Percentiles rank a stretch among this genome's conserved stretches.
These are phyloP conservation scores for Osmoderma eremita DNA, from an alignment of 2,888 invertebrate species.

Conservation along the genomic window DNA sequence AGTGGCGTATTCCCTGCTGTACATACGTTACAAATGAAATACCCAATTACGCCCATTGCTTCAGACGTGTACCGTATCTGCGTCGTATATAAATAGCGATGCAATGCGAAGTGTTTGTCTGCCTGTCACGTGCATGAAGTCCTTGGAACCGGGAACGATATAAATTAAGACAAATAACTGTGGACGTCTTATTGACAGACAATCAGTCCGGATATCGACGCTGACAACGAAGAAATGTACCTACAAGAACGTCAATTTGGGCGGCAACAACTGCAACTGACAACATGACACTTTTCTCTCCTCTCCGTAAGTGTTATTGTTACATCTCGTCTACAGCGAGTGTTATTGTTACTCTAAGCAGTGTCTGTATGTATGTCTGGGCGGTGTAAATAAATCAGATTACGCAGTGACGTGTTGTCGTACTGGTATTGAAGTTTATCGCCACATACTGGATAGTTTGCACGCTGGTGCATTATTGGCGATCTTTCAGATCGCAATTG, in stretches of 20 bases:
- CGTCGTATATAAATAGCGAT: not conserved
- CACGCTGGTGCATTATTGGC: too few species aligned
- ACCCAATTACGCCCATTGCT: not conserved
- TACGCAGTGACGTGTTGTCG: too few species aligned
- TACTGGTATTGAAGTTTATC: too few species aligned
- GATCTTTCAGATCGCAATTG: too few species aligned
- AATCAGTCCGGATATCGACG: conserved; percentile 1
- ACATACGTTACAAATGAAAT: not conserved
- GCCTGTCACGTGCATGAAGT: not conserved
- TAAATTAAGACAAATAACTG: conserved; percentile 10
- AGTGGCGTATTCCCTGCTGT: too few species aligned
- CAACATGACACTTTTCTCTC: not conserved
- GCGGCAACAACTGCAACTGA: not conserved
- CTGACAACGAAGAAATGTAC: not conserved
- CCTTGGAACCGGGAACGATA: not conserved
- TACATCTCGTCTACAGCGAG: too few species aligned
- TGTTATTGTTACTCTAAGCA: too few species aligned
- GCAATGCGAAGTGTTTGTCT: conserved; percentile 2
- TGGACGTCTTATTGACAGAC: conserved; percentile 5
- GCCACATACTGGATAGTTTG: too few species aligned
- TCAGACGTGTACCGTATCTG: not conserved
- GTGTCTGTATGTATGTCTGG: too few species aligned
- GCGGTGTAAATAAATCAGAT: too few species aligned
- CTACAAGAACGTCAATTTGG: too few species aligned
- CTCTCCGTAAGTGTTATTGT: too few species aligned